These are phyloP conservation scores for Saguinus imperator DNA, from an alignment of 2,113 vertebrate genomes.

Conservation along the genomic window DNA sequence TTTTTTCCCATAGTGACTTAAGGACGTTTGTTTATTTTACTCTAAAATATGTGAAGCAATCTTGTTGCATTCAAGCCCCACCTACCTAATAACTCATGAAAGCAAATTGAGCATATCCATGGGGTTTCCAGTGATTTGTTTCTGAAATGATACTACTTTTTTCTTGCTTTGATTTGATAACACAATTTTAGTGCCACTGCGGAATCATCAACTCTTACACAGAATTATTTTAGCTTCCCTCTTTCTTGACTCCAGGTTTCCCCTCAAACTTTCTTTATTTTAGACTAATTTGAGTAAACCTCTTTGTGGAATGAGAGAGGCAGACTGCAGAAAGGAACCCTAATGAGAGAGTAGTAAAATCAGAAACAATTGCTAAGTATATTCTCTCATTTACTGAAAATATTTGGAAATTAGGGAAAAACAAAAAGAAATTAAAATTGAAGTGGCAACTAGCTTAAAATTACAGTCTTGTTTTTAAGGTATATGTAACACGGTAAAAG, in stretches of 20 bases:
- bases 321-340: neutral
- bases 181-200: neutral
- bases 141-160: neutral
- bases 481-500: neutral
- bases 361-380: neutral
- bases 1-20: neutral
- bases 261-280: neutral
- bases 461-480: neutral
- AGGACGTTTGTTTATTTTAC: neutral
- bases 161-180: neutral
- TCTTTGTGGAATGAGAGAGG: neutral
- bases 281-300: neutral
- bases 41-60: neutral
- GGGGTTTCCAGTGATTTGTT: neutral
- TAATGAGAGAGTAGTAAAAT: neutral
- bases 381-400: neutral
- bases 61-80: neutral
- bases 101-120: neutral
- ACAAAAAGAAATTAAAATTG: neutral
- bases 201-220: neutral
- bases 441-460: neutral
- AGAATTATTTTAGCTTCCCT: conserved; percentile 22
- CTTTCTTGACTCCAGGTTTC: neutral
- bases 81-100: neutral
- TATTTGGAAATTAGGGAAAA: neutral